These are phyloP conservation scores for Drosophila pseudotakahashii DNA, from an alignment of 2,888 invertebrate genomes.

Conservation along the genomic window DNA sequence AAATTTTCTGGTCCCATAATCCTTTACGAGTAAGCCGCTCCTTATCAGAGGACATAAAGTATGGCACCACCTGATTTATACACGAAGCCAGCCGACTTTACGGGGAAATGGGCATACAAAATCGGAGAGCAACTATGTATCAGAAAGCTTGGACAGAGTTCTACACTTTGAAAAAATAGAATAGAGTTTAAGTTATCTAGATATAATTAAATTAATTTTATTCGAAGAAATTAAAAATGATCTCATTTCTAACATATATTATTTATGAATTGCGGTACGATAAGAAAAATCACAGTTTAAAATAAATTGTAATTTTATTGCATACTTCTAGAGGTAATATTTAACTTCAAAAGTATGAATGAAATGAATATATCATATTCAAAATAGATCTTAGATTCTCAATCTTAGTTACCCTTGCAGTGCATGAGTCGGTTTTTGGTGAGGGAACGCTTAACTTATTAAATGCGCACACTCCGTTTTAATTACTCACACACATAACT, in stretches of 20 bases:
- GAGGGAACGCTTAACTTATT: conserved; percentile 68
- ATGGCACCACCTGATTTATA: conserved; percentile 28
- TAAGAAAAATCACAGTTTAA: too few relatives aligned
- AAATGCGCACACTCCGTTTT: conserved; percentile 72
- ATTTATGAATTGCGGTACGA: too few relatives aligned
- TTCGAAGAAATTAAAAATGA: too few relatives aligned
- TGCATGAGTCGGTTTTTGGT: conserved; percentile 22
- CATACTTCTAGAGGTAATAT: background rate
- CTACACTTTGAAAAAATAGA: background rate
- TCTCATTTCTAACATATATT: too few relatives aligned
- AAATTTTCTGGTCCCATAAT: conserved; percentile 16
- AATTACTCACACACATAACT: conserved; percentile 68
- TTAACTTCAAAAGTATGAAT: background rate
- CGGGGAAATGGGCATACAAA: conserved; percentile 9
- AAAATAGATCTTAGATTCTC: background rate
- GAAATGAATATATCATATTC: too few relatives aligned
- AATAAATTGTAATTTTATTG: background rate
- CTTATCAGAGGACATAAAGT: conserved; percentile 22
- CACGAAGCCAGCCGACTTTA: conserved; percentile 5
- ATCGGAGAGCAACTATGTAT: conserved; percentile 8
- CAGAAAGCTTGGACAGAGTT: background rate
- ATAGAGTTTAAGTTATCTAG: too few relatives aligned
- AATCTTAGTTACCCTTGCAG: background rate
- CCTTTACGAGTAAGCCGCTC: conserved; percentile 8
- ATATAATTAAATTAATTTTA: too few relatives aligned